Conservation (phyloP, 2,888 invertebrate genomes). For the Coecobrya sp. region DNA sequence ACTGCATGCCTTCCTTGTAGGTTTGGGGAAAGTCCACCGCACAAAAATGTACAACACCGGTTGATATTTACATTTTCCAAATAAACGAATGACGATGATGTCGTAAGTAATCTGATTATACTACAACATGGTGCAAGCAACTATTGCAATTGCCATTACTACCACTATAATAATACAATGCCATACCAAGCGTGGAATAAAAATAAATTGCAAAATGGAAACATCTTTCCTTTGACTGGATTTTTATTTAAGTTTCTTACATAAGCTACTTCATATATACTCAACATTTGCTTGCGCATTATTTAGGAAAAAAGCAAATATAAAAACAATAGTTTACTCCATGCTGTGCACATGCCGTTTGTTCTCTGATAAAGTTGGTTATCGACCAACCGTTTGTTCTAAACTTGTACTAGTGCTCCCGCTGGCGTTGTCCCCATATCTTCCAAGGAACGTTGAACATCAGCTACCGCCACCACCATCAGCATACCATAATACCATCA, state of each 20-base stretch:
- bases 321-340: not conserved
- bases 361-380: conserved; percentile 8
- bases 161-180: not conserved
- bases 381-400: conserved; percentile 24
- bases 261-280: not conserved
- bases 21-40: not conserved
- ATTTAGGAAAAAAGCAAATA: not conserved
- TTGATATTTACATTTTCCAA: too few species aligned
- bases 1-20: not conserved
- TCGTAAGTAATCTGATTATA: too few species aligned
- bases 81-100: too few species aligned
- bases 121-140: too few species aligned
- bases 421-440: not conserved
- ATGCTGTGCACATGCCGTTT: not conserved
- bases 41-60: too few species aligned
- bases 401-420: not conserved
- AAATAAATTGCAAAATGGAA: conserved; percentile 1
- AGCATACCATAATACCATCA: not conserved
- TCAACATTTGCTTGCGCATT: not conserved
- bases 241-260: not conserved
- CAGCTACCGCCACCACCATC: not conserved
- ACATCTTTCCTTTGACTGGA: not conserved
- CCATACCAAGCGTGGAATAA: not conserved
- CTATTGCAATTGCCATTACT: too few species aligned
- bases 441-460: not conserved